Evolutionary conservation across 2,113 vertebrate genomes (phyloP).

Genomic region (Hyla sarda): DNA sequence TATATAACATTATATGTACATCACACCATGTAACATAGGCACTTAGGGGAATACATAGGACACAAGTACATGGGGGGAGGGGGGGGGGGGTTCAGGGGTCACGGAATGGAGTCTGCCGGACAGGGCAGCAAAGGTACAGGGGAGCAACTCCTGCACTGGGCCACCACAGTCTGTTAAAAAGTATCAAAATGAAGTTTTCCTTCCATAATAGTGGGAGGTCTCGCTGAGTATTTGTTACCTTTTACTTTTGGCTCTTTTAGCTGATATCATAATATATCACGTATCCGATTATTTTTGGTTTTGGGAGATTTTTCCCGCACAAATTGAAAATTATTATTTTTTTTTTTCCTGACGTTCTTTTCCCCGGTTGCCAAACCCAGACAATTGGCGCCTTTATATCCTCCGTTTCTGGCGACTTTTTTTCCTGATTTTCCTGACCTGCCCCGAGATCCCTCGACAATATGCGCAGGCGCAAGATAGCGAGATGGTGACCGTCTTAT

Average conservation of each 20-base stretch:
- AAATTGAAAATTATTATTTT: conserved; percentile 26
- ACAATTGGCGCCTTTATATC: conserved; percentile 2
- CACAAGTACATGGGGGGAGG: too few relatives aligned
- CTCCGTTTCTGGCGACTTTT: conserved; percentile 26
- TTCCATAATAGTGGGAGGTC: too few relatives aligned
- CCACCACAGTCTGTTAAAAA: too few relatives aligned
- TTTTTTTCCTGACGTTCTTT: conserved; percentile 6
- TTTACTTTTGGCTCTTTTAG: background rate
- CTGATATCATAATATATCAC: background rate
- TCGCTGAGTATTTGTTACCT: background rate
- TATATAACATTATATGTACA: too few relatives aligned
- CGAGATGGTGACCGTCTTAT: background rate
- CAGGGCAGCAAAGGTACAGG: too few relatives aligned
- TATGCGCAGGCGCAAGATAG: background rate
- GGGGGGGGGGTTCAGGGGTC: too few relatives aligned
- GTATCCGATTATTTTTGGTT: background rate
- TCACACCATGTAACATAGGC: too few relatives aligned
- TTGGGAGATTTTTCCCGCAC: background rate
- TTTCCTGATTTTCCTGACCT: background rate
- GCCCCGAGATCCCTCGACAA: background rate
- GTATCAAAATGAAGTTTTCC: too few relatives aligned
- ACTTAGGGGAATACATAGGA: too few relatives aligned
- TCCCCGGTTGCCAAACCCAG: conserved; percentile 12
- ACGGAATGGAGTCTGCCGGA: too few relatives aligned
- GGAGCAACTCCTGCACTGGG: too few relatives aligned